Evolutionary conservation across 2,888 invertebrate genomes (phyloP).

Genomic region (Chrysotoxum bicinctum): DNA sequence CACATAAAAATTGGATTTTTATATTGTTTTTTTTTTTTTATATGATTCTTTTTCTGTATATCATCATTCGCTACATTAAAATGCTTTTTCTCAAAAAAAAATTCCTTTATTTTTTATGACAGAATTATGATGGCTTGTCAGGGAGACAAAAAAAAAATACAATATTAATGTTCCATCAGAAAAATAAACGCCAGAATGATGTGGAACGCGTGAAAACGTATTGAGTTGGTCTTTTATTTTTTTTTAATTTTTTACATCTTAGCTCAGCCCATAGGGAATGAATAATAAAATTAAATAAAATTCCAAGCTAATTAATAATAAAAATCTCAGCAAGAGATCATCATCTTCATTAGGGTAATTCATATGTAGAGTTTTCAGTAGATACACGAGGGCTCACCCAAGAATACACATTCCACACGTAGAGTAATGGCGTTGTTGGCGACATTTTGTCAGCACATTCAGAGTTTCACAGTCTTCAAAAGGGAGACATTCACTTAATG

Average conservation of each 20-base stretch:
- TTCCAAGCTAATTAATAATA: conserved; percentile 70
- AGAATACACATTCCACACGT: background rate
- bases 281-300: conserved; percentile 6
- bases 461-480: background rate
- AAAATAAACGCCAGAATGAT: conserved; percentile 1
- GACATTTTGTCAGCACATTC: conserved; percentile 66
- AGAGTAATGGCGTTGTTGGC: conserved; percentile 45
- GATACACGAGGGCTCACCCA: conserved; percentile 28
- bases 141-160: background rate
- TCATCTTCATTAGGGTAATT: conserved; percentile 70
- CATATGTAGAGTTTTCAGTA: conserved; percentile 58
- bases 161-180: conserved; percentile 26
- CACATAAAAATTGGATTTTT: conserved; percentile 28
- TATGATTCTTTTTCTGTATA: conserved; percentile 16
- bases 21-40: conserved; percentile 12
- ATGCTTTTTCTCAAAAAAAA: background rate
- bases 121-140: conserved; percentile 7
- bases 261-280: background rate
- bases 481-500: conserved; percentile 39
- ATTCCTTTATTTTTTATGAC: conserved; percentile 26
- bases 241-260: background rate
- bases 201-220: conserved; percentile 16
- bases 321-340: conserved; percentile 72
- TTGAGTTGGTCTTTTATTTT: conserved; percentile 10
- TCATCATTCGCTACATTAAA: conserved; percentile 32